Evolutionary conservation across 1,140 invertebrate species (phyloP).

Genomic region (Ptiloglossa arizonensis): DNA sequence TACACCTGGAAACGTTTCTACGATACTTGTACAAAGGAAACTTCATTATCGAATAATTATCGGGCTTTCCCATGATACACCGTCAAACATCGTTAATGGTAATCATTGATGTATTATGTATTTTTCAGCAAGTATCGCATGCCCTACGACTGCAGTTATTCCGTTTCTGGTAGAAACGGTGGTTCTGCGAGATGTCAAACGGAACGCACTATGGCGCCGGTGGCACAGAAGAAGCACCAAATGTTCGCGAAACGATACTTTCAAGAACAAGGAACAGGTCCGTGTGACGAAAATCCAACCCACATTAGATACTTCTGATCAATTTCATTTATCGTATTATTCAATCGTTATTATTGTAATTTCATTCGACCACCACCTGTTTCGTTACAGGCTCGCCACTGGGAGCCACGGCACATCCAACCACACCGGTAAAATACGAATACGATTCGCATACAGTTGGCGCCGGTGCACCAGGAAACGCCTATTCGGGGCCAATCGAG

Average conservation of each 20-base stretch:
- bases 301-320: too few relatives aligned
- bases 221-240: conserved; percentile 96
- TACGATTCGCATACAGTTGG: conserved; percentile 82
- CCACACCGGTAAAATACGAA: conserved; percentile 85
- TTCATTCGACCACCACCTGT: not conserved
- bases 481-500: conserved; percentile 79
- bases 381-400: conserved; percentile 70
- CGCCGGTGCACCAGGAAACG: conserved; percentile 81
- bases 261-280: conserved; percentile 83
- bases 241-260: conserved; percentile 94
- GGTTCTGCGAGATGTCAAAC: conserved; percentile 74
- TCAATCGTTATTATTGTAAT: not conserved
- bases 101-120: not conserved
- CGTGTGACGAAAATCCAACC: conserved; percentile 4
- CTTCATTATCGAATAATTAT: too few relatives aligned
- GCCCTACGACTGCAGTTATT: conserved; percentile 89
- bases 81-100: too few relatives aligned
- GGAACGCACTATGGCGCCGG: conserved; percentile 83
- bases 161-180: conserved; percentile 75
- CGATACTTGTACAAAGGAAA: too few relatives aligned
- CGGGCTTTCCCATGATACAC: too few relatives aligned
- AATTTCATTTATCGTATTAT: not conserved
- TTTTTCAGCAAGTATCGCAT: conserved; percentile 86
- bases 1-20: too few relatives aligned
- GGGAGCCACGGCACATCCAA: conserved; percentile 77